A percentile compares a stretch with the other conserved stretches of the same genome.
These are phyloP conservation scores for Patella ulyssiponensis DNA, from an alignment of 2,888 invertebrate genomes.

Conservation along the genomic window DNA sequence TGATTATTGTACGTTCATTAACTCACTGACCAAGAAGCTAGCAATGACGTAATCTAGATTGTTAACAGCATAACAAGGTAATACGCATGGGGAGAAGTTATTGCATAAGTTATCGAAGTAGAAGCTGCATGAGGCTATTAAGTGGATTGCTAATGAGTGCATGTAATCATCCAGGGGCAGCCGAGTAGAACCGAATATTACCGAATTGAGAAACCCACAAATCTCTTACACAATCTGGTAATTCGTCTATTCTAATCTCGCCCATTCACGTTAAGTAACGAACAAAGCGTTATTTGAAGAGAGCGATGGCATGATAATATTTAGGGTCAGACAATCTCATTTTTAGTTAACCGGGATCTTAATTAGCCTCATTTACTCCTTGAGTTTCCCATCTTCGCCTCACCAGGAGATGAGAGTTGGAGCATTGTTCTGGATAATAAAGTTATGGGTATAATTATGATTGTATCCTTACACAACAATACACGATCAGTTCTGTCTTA, in stretches of 20 bases:
- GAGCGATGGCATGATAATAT: neutral
- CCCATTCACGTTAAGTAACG: constrained; percentile 4
- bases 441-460: no score
- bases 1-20: neutral
- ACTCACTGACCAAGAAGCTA: neutral
- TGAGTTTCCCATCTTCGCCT: neutral
- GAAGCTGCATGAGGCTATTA: neutral
- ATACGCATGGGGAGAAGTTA: neutral
- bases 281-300: constrained; percentile 7
- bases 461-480: no score
- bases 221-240: constrained; percentile 4
- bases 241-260: constrained; percentile 5
- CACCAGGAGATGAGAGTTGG: neutral
- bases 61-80: neutral
- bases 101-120: neutral
- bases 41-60: neutral
- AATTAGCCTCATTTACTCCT: neutral
- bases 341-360: neutral
- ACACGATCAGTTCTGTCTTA: no score
- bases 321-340: neutral
- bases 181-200: constrained; percentile 3
- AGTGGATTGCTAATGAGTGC: constrained; percentile 2
- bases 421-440: no score
- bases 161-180: neutral
- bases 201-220: neutral